Percentiles rank a stretch among this genome's conserved stretches.
phyloP scores from a whole-genome alignment of 1,140 invertebrate species.

The Heliconius hermathena region DNA sequence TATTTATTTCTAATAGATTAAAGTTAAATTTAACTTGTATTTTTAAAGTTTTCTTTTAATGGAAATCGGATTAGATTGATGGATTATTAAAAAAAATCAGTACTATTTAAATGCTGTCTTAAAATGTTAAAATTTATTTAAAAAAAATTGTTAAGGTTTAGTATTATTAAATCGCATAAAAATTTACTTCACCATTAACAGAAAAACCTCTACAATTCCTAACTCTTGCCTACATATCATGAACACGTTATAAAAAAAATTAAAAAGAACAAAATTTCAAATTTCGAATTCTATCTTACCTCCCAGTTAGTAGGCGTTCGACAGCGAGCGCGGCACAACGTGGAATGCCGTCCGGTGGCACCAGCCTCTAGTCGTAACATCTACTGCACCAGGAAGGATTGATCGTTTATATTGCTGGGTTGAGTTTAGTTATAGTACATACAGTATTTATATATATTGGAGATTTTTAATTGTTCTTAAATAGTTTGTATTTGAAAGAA shows the following conservation, averaged over 20 bases:
- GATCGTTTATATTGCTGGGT: conserved; percentile 22
- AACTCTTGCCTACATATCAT: neutral
- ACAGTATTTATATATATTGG: neutral
- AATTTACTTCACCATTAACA: too few species aligned
- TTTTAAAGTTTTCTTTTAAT: too few species aligned
- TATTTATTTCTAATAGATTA: neutral
- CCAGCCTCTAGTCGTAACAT: conserved; percentile 22
- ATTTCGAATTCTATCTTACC: conserved; percentile 48
- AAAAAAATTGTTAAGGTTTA: too few species aligned
- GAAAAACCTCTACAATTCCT: neutral
- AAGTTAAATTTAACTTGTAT: neutral
- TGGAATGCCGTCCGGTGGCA: conserved; percentile 60
- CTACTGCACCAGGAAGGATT: conserved; percentile 28
- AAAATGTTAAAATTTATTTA: too few species aligned
- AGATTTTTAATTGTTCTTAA: too few species aligned
- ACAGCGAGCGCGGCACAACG: conserved; percentile 49
- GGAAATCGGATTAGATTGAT: too few species aligned
- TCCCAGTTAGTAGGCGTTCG: conserved; percentile 46
- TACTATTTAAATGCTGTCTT: too few species aligned
- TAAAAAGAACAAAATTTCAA: conserved; percentile 27
- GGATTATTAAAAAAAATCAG: too few species aligned
- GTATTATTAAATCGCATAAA: too few species aligned
- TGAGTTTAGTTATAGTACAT: neutral
- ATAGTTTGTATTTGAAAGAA: too few species aligned
- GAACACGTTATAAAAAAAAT: neutral